phyloP scores from a whole-genome alignment of 2,888 invertebrate species.

The Ormyrus rosae region DNA sequence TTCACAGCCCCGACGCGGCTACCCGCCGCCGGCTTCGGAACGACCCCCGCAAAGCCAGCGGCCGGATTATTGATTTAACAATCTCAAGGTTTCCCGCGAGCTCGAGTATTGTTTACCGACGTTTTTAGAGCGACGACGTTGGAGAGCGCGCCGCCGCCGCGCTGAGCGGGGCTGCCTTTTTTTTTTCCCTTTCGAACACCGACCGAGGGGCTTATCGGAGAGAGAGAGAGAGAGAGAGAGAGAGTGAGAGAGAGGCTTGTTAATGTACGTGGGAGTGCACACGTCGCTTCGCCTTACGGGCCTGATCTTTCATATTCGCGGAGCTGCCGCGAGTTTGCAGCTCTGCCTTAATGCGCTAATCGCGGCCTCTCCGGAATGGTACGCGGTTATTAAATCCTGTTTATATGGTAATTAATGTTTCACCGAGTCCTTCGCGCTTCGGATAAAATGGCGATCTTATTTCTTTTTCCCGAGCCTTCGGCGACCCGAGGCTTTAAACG shows the following conservation, averaged over 20 bases:
- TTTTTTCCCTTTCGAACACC: neutral
- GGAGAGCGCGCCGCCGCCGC: neutral
- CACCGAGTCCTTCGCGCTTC: too few species aligned
- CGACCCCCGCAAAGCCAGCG: neutral
- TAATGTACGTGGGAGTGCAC: neutral
- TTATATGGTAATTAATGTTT: too few species aligned
- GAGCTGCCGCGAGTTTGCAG: too few species aligned
- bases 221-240: neutral
- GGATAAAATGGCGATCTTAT: too few species aligned
- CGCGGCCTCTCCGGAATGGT: too few species aligned
- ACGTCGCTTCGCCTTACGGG: neutral
- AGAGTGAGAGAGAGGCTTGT: neutral
- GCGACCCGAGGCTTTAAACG: too few species aligned
- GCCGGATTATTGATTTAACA: conserved; percentile 50
- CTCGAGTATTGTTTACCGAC: conserved; percentile 26
- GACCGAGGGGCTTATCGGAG: neutral
- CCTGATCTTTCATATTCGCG: too few species aligned
- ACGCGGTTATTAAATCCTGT: too few species aligned
- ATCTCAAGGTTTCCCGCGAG: conserved; percentile 39
- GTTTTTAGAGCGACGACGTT: neutral
- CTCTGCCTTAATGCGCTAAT: too few species aligned
- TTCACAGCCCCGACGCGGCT: too few species aligned
- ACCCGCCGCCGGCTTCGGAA: neutral
- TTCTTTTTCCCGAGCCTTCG: too few species aligned
- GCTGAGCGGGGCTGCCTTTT: neutral